Evolutionary conservation across 2,888 invertebrate genomes (phyloP).

Genomic region (Cheilosia variabilis): DNA sequence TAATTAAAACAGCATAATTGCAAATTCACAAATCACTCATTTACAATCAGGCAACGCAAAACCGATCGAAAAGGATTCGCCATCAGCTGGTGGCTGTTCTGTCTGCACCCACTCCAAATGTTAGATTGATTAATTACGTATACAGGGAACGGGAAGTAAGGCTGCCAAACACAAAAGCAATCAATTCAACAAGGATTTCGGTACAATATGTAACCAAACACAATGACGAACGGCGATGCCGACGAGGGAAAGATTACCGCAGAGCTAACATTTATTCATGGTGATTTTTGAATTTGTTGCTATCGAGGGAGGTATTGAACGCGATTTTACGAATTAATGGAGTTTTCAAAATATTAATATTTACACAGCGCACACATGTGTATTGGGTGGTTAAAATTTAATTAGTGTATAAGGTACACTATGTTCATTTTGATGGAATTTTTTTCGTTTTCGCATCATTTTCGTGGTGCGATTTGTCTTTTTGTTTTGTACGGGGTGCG

Average conservation of each 20-base stretch:
- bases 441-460: too few relatives aligned
- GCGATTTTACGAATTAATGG: slow-evolving; percentile 1
- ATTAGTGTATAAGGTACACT: too few relatives aligned
- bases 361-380: neutral
- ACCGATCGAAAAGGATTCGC: slow-evolving; percentile 6
- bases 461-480: too few relatives aligned
- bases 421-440: neutral
- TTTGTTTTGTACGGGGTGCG: too few relatives aligned
- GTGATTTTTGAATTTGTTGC: slow-evolving; percentile 27
- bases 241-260: neutral
- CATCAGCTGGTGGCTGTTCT: neutral
- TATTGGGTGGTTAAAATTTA: neutral
- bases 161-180: slow-evolving; percentile 2
- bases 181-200: slow-evolving; percentile 5
- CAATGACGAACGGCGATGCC: too few relatives aligned
- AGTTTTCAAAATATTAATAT: slow-evolving; percentile 23
- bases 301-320: neutral
- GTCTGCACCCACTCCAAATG: neutral
- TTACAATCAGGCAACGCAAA: slow-evolving; percentile 5
- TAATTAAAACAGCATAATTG: slow-evolving; percentile 10
- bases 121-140: slow-evolving; percentile 23
- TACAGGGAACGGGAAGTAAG: too few relatives aligned
- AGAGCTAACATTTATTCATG: slow-evolving; percentile 17
- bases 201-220: neutral
- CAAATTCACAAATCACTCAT: slow-evolving; percentile 31